Percentiles rank a stretch among this genome's conserved stretches.
phyloP scores from a whole-genome alignment of 2,113 vertebrate genomes.

The Salvelinus alpinus region DNA sequence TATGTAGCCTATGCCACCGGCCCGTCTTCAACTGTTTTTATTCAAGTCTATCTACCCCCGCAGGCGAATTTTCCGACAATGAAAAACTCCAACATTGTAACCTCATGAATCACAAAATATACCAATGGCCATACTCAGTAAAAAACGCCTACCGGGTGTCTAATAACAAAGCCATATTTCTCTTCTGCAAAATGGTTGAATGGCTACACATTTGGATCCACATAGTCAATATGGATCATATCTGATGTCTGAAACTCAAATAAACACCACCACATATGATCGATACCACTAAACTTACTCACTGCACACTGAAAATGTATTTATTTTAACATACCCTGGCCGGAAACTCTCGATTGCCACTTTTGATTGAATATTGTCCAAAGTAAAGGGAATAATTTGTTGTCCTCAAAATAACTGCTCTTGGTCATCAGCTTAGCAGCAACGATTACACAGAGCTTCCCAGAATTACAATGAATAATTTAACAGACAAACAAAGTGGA shows the following conservation, averaged over 20 bases:
- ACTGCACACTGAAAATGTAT: not conserved
- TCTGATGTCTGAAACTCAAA: not conserved
- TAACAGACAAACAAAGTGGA: constrained; percentile 52
- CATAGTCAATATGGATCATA: not conserved
- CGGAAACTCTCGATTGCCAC: too few species aligned
- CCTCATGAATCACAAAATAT: not conserved
- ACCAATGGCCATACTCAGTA: not conserved
- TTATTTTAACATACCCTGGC: too few species aligned
- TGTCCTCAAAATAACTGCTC: not conserved
- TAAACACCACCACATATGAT: too few species aligned
- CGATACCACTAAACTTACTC: not conserved
- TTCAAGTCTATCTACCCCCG: not conserved
- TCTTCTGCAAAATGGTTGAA: not conserved
- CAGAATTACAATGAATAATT: constrained; percentile 37
- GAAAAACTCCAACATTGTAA: not conserved
- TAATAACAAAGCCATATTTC: too few species aligned
- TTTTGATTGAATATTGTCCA: not conserved
- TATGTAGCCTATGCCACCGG: too few species aligned
- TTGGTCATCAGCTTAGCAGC: not conserved
- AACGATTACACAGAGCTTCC: constrained; percentile 4
- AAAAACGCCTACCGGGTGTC: too few species aligned
- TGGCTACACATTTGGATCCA: not conserved
- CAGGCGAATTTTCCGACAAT: not conserved
- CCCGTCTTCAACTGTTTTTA: not conserved
- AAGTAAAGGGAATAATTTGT: too few species aligned